Evolutionary conservation across 2,888 invertebrate species (phyloP).

Genomic region (Cryptus armator): DNA sequence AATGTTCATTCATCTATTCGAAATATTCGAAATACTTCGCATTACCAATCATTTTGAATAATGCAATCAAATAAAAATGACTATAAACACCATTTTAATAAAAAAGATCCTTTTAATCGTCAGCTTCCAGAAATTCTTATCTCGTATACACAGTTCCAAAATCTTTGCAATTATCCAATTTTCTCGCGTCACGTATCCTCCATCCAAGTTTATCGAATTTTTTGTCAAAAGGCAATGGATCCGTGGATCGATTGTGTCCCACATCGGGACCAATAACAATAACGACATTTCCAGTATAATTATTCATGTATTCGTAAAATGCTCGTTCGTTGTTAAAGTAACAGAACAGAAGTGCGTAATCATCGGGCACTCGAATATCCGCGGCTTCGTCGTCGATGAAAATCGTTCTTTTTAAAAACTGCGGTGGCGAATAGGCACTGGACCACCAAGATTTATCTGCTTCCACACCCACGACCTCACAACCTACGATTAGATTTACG

Average conservation of each 20-base stretch:
- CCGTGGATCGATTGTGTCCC: slow-evolving; percentile 89
- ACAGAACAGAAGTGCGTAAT: slow-evolving; percentile 91
- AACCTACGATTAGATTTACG: slow-evolving; percentile 83
- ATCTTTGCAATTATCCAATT: slow-evolving; percentile 88
- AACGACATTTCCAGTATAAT: slow-evolving; percentile 88
- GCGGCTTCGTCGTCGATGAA: slow-evolving; percentile 81
- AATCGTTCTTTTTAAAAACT: slow-evolving; percentile 85
- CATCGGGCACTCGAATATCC: slow-evolving; percentile 82
- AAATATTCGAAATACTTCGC: not conserved
- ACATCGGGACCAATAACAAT: slow-evolving; percentile 91
- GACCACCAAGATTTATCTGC: slow-evolving; percentile 93
- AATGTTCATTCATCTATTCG: not conserved
- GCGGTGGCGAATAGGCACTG: slow-evolving; percentile 90
- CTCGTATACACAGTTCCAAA: slow-evolving; percentile 88
- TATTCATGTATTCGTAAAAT: slow-evolving; percentile 89
- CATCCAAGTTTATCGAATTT: slow-evolving; percentile 86
- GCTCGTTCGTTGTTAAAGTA: slow-evolving; percentile 92
- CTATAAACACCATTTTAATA: not conserved
- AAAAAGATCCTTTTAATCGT: not conserved
- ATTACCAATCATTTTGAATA: not conserved
- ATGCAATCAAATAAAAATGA: not conserved
- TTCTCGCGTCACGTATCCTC: slow-evolving; percentile 86
- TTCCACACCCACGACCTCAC: slow-evolving; percentile 90
- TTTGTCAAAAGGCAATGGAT: slow-evolving; percentile 89
- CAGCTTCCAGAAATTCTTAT: slow-evolving; percentile 7